Evolutionary conservation across 2,888 invertebrate genomes (phyloP), one percentile per base, ranked within the genome.

Genomic region (Polyommatus iphigenia): DNA sequence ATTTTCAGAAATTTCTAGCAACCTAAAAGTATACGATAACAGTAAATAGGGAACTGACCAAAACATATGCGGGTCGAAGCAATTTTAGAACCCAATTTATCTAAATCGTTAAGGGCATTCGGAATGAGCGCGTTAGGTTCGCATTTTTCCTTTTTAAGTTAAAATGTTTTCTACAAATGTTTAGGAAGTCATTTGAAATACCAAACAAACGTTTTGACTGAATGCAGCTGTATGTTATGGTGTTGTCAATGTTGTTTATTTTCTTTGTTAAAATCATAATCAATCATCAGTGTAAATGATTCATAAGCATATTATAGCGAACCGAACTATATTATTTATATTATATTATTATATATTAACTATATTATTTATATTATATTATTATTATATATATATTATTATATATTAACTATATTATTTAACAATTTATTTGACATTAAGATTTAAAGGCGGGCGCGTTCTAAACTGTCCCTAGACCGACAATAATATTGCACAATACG

Each of bases 31-130:
- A 67, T 6, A 32, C 15, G 67, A 32, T 29, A 18, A 3, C 3
- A 29, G 24, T 67, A 67, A 67, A 67, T 29, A 72, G 72, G 41
- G 6, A 32, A 72, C 41, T 72, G 72, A 72, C 72, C 72, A 79
- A 79, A 80, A 78, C 78, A 77, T 79, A 79, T 79, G 76, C 79
- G 79, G 81, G 81, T 79, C 78, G 78, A 77, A 78, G 29, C 78
- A 67, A 77, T 78, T 81, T 81, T 78, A 80, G 78, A 79, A 79
- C 79, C 73, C 71, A 78, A 80, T 79, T 79, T 78, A 81, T 78
- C 76, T 77, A 72, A 72, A 72, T 72, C 72, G 72, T 72, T 72
- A 72, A 41, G 72, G 72, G 36, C 41, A 20, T 72, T 72, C n/a
- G 36, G 36, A 41, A 32, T 71, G 18, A 41, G n/a, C 36, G 71